phyloP scores from a whole-genome alignment of 2,797 vertebrate genomes.

The Chloroceryle inda region DNA sequence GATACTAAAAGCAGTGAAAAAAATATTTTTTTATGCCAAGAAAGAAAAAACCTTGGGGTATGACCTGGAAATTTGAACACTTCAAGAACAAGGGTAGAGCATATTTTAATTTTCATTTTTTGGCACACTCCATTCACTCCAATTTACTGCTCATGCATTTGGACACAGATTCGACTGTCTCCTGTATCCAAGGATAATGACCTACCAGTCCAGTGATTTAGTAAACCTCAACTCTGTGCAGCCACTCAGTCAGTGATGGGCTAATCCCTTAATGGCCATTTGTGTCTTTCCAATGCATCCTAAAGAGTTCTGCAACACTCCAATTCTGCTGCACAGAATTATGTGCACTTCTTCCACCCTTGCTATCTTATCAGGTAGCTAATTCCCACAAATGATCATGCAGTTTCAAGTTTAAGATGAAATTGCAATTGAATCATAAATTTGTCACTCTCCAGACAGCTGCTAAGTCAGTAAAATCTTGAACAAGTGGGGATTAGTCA shows the following conservation, averaged over 20 bases:
- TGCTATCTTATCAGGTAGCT: constrained; percentile 84
- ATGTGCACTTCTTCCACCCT: constrained; percentile 35
- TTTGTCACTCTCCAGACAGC: constrained; percentile 80
- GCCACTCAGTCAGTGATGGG: constrained; percentile 66
- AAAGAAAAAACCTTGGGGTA: constrained; percentile 28
- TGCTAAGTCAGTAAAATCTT: constrained; percentile 79
- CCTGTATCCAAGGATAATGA: constrained; percentile 79
- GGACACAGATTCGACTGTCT: constrained; percentile 70
- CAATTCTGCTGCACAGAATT: constrained; percentile 68
- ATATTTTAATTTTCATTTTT: constrained; percentile 38
- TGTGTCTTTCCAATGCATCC: constrained; percentile 74
- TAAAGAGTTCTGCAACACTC: constrained; percentile 72
- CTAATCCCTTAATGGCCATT: constrained; percentile 87
- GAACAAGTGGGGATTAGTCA: constrained; percentile 78
- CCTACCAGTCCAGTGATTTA: constrained; percentile 79
- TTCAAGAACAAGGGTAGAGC: constrained; percentile 67
- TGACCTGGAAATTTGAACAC: constrained; percentile 75
- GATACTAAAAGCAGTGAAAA: constrained; percentile 61
- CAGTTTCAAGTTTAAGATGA: constrained; percentile 71
- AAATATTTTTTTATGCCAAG: constrained; percentile 60
- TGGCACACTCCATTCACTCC: constrained; percentile 51
- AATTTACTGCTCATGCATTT: constrained; percentile 72
- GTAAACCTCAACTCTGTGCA: constrained; percentile 62
- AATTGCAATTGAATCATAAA: constrained; percentile 82
- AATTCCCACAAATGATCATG: constrained; percentile 84